A percentile compares a stretch with the other conserved stretches of the same genome.
phyloP scores from a whole-genome alignment of 2,797 vertebrate genomes.

The Chelonia mydas region DNA sequence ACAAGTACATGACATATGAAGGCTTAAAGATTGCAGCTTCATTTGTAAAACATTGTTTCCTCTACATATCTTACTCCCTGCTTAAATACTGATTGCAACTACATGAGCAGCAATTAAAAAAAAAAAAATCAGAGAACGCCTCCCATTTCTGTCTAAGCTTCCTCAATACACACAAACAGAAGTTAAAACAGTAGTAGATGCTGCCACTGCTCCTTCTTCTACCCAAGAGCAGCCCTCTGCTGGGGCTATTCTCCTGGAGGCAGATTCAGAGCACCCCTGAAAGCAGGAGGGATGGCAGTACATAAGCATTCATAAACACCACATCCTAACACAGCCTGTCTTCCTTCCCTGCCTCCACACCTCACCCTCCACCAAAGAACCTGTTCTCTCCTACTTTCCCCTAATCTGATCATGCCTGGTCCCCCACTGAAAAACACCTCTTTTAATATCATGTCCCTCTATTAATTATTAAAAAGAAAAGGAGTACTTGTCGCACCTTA shows the following conservation, averaged over 20 bases:
- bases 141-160: neutral
- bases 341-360: neutral
- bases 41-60: neutral
- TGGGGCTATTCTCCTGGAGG: neutral
- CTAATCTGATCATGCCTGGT: neutral
- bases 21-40: neutral
- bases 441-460: neutral
- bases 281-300: neutral
- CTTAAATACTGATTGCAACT: neutral
- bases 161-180: neutral
- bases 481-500: too few relatives aligned
- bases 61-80: neutral
- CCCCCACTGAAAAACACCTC: neutral
- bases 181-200: neutral
- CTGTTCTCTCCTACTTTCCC: neutral
- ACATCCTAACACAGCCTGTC: neutral
- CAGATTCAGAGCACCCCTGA: neutral
- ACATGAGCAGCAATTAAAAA: neutral
- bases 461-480: neutral
- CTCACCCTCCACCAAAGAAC: neutral
- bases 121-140: neutral
- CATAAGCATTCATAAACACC: neutral
- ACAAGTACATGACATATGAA: neutral
- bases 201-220: neutral
- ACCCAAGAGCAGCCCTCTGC: neutral